Conservation (phyloP, 1,140 invertebrate genomes). For the Sipha flava region DNA sequence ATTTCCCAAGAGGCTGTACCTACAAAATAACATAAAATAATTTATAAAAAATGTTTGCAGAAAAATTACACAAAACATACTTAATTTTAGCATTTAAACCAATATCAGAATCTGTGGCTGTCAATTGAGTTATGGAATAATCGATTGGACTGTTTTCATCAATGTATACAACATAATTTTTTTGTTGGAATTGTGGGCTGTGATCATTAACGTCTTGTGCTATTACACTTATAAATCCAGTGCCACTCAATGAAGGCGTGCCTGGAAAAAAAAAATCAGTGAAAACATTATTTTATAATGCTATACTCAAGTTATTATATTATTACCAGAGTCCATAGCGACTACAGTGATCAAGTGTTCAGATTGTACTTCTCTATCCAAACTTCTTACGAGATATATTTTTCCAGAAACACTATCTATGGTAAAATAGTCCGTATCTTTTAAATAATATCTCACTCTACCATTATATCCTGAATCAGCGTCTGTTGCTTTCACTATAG, state of each 20-base stretch:
- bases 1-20: conserved; percentile 71
- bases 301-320: not conserved
- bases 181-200: conserved; percentile 69
- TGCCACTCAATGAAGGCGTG: conserved; percentile 77
- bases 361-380: conserved; percentile 73
- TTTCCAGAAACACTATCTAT: conserved; percentile 83
- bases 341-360: conserved; percentile 76
- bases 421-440: conserved; percentile 76
- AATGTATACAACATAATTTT: conserved; percentile 65
- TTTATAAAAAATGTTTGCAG: not conserved
- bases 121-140: conserved; percentile 60
- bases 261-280: conserved; percentile 51
- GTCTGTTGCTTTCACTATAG: conserved; percentile 74
- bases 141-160: conserved; percentile 67
- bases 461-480: conserved; percentile 85
- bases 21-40: conserved; percentile 37
- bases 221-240: conserved; percentile 74
- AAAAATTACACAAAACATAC: conserved; percentile 41
- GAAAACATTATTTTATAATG: not conserved
- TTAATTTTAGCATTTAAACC: conserved; percentile 76
- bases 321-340: conserved; percentile 86
- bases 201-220: conserved; percentile 93
- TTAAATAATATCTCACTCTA: conserved; percentile 82
- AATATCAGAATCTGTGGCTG: conserved; percentile 68
- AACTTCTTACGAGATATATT: conserved; percentile 65